Conservation (phyloP, 2,888 invertebrate genomes). For the Disparrhopalites patrizii region DNA sequence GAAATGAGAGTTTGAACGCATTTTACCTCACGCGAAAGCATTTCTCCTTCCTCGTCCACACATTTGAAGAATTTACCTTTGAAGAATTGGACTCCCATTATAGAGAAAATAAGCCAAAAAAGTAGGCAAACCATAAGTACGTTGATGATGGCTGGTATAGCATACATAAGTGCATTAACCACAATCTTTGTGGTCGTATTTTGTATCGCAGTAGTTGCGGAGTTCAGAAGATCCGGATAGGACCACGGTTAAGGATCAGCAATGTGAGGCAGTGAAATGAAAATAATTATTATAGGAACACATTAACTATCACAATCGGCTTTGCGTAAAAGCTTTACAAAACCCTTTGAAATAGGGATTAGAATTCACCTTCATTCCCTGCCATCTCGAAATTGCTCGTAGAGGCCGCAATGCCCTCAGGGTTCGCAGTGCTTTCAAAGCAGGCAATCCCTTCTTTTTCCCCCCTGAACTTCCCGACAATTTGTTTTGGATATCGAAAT, state of each 20-base stretch:
- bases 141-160: slow-evolving; percentile 95
- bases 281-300: background rate
- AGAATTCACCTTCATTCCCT: slow-evolving; percentile 80
- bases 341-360: background rate
- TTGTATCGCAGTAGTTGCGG: no score
- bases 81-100: slow-evolving; percentile 96
- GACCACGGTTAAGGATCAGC: no score
- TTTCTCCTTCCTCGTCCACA: slow-evolving; percentile 61
- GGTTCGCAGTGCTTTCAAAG: slow-evolving; percentile 55
- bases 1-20: no score
- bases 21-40: no score
- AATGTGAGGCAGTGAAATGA: no score
- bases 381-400: slow-evolving; percentile 93
- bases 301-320: no score
- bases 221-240: no score
- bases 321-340: no score
- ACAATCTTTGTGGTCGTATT: no score
- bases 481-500: background rate
- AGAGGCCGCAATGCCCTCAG: slow-evolving; percentile 88
- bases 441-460: slow-evolving; percentile 27
- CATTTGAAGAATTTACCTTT: slow-evolving; percentile 95
- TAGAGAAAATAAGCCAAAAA: slow-evolving; percentile 96
- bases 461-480: background rate
- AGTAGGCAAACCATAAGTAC: slow-evolving; percentile 92
- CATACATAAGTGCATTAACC: slow-evolving; percentile 94